Evolutionary conservation across 2,113 vertebrate species (phyloP).

Genomic region (Lycaon pictus): DNA sequence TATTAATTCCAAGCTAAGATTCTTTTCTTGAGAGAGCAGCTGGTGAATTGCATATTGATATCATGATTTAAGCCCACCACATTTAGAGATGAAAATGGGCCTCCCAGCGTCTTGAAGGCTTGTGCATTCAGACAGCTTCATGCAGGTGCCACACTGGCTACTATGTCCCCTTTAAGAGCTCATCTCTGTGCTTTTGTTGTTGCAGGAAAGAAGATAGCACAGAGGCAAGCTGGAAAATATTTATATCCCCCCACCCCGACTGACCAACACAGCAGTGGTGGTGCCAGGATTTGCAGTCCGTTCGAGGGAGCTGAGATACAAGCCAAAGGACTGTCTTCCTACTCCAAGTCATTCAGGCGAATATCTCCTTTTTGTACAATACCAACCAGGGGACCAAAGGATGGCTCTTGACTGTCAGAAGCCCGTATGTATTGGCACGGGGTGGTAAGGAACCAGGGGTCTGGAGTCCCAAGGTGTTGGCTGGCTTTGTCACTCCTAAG

Average conservation of each 20-base stretch:
- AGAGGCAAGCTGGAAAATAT: not conserved
- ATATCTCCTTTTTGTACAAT: not conserved
- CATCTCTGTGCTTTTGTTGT: not conserved
- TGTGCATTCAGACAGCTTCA: not conserved
- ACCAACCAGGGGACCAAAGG: not conserved
- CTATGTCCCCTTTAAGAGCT: not conserved
- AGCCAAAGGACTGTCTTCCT: not conserved
- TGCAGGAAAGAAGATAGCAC: conserved; percentile 59
- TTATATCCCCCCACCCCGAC: not conserved
- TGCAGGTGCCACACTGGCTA: not conserved
- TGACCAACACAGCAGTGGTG: not conserved
- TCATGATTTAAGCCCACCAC: not conserved
- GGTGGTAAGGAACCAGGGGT: not conserved
- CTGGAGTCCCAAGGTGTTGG: not conserved
- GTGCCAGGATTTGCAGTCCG: not conserved
- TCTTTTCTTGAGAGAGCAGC: not conserved
- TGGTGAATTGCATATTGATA: not conserved
- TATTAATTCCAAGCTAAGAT: not conserved
- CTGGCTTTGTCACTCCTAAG: not conserved
- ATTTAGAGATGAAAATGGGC: not conserved
- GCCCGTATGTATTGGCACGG: not conserved
- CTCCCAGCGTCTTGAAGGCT: not conserved
- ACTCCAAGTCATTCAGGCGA: not conserved
- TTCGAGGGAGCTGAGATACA: not conserved
- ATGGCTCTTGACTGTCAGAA: not conserved